Evolutionary conservation across 2,888 invertebrate species (phyloP), one percentile per base, ranked within the genome.

Genomic region (Rotaria sp.): DNA sequence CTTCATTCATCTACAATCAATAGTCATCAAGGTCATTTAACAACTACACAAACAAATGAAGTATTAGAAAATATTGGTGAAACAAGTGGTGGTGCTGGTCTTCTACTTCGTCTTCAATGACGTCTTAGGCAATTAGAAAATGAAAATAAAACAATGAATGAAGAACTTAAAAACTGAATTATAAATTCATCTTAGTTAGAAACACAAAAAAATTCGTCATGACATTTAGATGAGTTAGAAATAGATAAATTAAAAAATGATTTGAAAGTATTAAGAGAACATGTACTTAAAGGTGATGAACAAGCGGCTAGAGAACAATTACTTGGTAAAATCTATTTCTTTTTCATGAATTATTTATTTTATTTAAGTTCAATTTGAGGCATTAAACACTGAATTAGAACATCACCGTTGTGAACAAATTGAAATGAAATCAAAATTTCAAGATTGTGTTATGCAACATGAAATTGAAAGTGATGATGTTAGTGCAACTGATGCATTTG

Each of bases 381-480:
- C 94, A 0, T 93, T 96, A 90, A 94, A 96, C 90, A 94, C 94
- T 88, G 97, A 97, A 90, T 91, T 96, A 48, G 95, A 94, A 89
- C 92, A 96, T 26, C 92, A 95, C 84, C 93, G 95, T 10, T 96
- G 97, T 88, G 96, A 97, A 90, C 95, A 96, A 88, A 94, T 96
- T 50, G 96, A 97, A 89, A 92, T 97, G 87, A 94, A 95, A 90
- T 94, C 95, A 75, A 80, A 41, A 80, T n/a, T 80, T n/a, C 24
- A 80, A 80, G 80, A 80, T 13, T 45, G 80, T 18, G 80, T 80
- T n/a, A 45, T 80, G 45, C 41, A 41, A 80, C 45, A 80, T 80
- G 80, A 80, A 18, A 80, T 45, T 41, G 41, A 26, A 45, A n/a
- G 45, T 0, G 80, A 80, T 80, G 80, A 80, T 80, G 41, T 80